Evolutionary conservation across 2,888 invertebrate species (phyloP).

Genomic region (Ophioninae sp.): DNA sequence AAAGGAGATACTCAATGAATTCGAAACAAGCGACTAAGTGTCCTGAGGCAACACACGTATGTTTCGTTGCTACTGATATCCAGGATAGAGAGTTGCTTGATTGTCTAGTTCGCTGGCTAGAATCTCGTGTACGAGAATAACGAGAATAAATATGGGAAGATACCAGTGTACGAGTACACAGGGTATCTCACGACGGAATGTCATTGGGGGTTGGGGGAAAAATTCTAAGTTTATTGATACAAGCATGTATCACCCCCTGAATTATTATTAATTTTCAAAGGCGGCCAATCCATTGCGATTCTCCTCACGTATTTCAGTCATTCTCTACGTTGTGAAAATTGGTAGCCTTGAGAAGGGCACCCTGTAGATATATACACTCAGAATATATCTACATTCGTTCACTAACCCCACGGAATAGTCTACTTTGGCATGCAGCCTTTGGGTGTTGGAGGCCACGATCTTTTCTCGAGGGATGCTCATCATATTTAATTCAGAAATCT

Average conservation of each 20-base stretch:
- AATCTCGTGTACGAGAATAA: constrained; percentile 45
- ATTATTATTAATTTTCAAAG: too few species aligned
- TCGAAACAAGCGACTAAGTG: constrained; percentile 44
- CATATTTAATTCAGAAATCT: constrained; percentile 73
- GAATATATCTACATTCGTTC: constrained; percentile 12
- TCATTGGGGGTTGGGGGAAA: too few species aligned
- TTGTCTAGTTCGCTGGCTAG: constrained; percentile 40
- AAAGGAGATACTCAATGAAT: constrained; percentile 43
- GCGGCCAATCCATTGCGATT: too few species aligned
- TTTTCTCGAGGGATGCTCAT: constrained; percentile 60
- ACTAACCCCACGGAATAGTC: constrained; percentile 19
- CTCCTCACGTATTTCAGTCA: too few species aligned
- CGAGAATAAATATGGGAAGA: constrained; percentile 53
- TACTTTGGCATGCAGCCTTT: constrained; percentile 33
- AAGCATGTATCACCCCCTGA: too few species aligned
- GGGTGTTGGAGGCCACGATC: constrained; percentile 35
- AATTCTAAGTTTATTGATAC: too few species aligned
- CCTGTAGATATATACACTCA: constrained; percentile 23
- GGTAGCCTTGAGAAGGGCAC: too few species aligned
- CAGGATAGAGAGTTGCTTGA: constrained; percentile 30
- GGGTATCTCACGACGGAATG: too few species aligned
- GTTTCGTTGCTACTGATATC: constrained; percentile 14
- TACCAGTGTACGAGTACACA: too few species aligned
- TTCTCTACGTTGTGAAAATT: too few species aligned
- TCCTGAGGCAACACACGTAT: constrained; percentile 49